Evolutionary conservation across 1,140 invertebrate genomes (phyloP).

Genomic region (Aphaenogaster ashmeadi): DNA sequence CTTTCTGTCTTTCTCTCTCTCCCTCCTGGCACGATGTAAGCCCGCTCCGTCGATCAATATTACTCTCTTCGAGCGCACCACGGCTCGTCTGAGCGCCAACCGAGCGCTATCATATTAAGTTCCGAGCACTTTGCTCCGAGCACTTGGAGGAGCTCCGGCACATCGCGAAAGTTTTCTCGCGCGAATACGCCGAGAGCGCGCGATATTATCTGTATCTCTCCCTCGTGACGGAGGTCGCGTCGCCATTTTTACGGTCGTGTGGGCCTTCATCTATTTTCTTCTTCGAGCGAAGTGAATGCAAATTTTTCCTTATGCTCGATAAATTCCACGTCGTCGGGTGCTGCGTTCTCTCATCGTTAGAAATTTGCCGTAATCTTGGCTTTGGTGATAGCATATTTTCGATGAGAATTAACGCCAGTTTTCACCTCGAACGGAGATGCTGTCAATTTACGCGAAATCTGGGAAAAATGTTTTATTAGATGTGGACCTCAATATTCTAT

Average conservation of each 20-base stretch:
- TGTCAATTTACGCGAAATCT: slow-evolving; percentile 13
- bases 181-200: slow-evolving; percentile 41
- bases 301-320: slow-evolving; percentile 29
- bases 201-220: slow-evolving; percentile 63
- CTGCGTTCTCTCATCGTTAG: not conserved
- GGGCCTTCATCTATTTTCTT: not conserved
- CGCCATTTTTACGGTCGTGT: slow-evolving; percentile 43
- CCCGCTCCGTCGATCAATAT: slow-evolving; percentile 78
- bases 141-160: slow-evolving; percentile 67
- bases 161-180: slow-evolving; percentile 65
- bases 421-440: not conserved
- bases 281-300: not conserved
- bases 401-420: not conserved
- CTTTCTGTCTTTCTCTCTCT: slow-evolving; percentile 56
- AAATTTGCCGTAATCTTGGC: not conserved
- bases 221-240: not conserved
- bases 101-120: slow-evolving; percentile 78
- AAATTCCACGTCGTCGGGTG: not conserved
- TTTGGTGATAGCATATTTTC: not conserved
- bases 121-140: slow-evolving; percentile 76
- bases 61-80: slow-evolving; percentile 77
- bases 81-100: slow-evolving; percentile 78
- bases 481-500: not conserved
- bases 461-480: not conserved
- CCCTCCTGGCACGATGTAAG: slow-evolving; percentile 75